Conservation (phyloP, 2,113 vertebrate genomes). For the Aegithalos caudatus region DNA sequence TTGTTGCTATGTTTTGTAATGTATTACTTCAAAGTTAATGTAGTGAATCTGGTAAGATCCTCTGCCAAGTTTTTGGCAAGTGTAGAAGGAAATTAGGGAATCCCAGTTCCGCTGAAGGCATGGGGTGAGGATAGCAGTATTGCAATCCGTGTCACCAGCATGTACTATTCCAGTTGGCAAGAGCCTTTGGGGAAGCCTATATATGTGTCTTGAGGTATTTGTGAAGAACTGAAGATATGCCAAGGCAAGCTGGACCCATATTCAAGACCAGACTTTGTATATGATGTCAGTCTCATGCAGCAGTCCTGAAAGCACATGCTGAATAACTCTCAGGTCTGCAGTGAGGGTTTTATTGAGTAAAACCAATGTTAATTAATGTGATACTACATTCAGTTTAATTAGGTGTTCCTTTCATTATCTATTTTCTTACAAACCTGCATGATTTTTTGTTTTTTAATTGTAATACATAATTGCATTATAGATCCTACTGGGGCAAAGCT, state of each 20-base stretch:
- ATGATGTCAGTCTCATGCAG: not conserved
- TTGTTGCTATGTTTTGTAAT: conserved; percentile 16
- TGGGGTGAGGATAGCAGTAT: not conserved
- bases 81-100: conserved; percentile 5
- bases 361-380: not conserved
- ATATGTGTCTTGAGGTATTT: not conserved
- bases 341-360: not conserved
- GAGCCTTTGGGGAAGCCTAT: not conserved
- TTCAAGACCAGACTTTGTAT: not conserved
- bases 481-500: not conserved
- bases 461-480: not conserved
- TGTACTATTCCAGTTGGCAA: not conserved
- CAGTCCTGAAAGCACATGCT: not conserved
- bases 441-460: not conserved
- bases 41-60: conserved; percentile 34
- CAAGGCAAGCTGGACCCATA: not conserved
- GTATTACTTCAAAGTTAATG: conserved; percentile 46
- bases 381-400: not conserved
- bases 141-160: not conserved
- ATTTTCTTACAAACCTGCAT: not conserved
- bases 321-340: not conserved
- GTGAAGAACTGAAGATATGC: not conserved
- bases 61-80: conserved; percentile 47
- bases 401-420: not conserved
- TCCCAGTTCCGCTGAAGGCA: not conserved